A percentile compares a stretch with the other conserved stretches of the same genome.
phyloP scores from a whole-genome alignment of 2,888 invertebrate species.

The Drosophila melanosoma region DNA sequence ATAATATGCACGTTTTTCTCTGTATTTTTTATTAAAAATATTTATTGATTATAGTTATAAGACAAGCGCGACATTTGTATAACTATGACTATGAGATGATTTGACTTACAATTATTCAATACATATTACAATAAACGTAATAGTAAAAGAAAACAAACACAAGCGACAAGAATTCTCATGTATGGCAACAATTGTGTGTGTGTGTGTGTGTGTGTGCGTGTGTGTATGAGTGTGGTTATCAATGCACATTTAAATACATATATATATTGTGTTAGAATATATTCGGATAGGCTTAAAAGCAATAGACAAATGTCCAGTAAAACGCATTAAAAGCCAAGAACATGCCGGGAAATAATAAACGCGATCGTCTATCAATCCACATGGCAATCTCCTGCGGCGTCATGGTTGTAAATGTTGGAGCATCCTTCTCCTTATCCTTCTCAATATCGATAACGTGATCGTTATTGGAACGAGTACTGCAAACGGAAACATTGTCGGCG shows the following conservation, averaged over 20 bases:
- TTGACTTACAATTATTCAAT: slow-evolving; percentile 61
- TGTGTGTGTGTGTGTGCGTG: slow-evolving; percentile 1
- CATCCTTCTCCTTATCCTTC: slow-evolving; percentile 69
- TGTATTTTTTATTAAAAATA: slow-evolving; percentile 23
- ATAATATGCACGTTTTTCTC: not conserved
- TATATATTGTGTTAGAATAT: not conserved
- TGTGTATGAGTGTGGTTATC: slow-evolving; percentile 2
- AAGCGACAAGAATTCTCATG: slow-evolving; percentile 58
- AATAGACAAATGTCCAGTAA: slow-evolving; percentile 83
- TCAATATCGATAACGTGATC: slow-evolving; percentile 79
- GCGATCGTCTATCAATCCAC: slow-evolving; percentile 82
- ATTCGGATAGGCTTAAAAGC: slow-evolving; percentile 55
- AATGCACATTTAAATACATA: slow-evolving; percentile 11
- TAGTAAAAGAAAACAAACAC: slow-evolving; percentile 47
- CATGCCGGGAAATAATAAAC: slow-evolving; percentile 80
- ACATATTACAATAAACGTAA: slow-evolving; percentile 62
- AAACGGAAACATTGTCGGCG: slow-evolving; percentile 75
- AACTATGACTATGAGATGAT: slow-evolving; percentile 79
- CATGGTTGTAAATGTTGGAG: slow-evolving; percentile 82
- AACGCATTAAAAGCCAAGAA: slow-evolving; percentile 80
- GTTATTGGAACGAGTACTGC: slow-evolving; percentile 69
- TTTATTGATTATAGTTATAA: slow-evolving; percentile 38
- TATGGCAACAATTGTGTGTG: slow-evolving; percentile 39
- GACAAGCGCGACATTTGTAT: slow-evolving; percentile 60
- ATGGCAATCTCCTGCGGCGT: slow-evolving; percentile 83